Evolutionary conservation across 2,888 invertebrate species (phyloP).

Genomic region (Oxystoma pomonae): DNA sequence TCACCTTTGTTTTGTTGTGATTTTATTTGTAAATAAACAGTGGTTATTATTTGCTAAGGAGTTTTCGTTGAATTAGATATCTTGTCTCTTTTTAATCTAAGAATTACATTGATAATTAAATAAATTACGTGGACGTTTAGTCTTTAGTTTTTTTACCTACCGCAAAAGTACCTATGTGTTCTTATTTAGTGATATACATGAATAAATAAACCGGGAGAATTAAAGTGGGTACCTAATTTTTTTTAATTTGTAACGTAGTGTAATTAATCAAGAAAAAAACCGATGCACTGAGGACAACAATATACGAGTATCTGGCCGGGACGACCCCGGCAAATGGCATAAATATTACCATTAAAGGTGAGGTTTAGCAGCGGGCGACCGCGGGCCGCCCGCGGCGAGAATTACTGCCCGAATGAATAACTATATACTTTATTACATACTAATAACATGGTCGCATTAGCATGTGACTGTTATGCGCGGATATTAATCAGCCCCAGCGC

Average conservation of each 20-base stretch:
- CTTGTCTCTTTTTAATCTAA: no score
- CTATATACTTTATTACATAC: conserved; percentile 51
- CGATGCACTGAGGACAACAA: conserved; percentile 18
- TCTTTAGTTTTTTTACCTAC: no score
- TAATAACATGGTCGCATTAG: conserved; percentile 49
- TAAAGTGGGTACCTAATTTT: conserved; percentile 10
- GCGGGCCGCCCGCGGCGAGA: conserved; percentile 45
- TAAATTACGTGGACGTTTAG: no score
- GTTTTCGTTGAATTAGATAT: no score
- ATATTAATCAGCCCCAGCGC: conserved; percentile 40
- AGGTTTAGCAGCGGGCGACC: conserved; percentile 48
- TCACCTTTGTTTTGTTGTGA: no score
- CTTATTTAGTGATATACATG: no score
- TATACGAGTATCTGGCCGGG: conserved; percentile 39
- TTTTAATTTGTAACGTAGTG: conserved; percentile 21
- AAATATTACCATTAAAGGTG: conserved; percentile 53
- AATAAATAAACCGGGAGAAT: conserved; percentile 1
- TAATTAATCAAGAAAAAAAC: conserved; percentile 16
- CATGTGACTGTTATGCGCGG: conserved; percentile 41
- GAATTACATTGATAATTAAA: no score
- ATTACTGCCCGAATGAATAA: conserved; percentile 51
- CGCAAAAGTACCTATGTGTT: no score
- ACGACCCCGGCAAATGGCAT: conserved; percentile 42
- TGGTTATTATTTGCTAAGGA: no score
- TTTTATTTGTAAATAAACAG: no score